phyloP scores from a whole-genome alignment of 2,113 vertebrate species.

The Neogobius melanostomus region DNA sequence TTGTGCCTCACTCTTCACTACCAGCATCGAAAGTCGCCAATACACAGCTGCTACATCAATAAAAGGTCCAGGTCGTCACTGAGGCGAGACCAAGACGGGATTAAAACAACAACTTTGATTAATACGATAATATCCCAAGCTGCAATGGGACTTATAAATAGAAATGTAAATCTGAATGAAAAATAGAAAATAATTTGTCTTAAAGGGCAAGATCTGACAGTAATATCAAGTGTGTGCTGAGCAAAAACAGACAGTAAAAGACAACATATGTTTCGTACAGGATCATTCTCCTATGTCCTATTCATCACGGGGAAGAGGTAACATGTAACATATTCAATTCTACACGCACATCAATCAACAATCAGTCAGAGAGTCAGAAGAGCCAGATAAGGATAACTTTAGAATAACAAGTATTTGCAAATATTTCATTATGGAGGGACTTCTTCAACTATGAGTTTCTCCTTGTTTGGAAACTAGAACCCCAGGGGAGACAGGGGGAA shows the following conservation, averaged over 20 bases:
- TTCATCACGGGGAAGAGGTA: neutral
- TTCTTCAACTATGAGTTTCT: too few relatives aligned
- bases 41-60: slow-evolving; percentile 53
- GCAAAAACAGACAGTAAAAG: neutral
- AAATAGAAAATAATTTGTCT: neutral
- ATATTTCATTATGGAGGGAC: too few relatives aligned
- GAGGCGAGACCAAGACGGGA: slow-evolving; percentile 8
- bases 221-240: neutral
- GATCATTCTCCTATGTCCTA: neutral
- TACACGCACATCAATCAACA: too few relatives aligned
- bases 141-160: slow-evolving; percentile 9
- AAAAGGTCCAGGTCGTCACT: slow-evolving; percentile 18
- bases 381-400: too few relatives aligned
- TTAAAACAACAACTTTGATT: slow-evolving; percentile 31
- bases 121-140: slow-evolving; percentile 24
- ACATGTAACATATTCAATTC: neutral
- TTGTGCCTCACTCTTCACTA: slow-evolving; percentile 21
- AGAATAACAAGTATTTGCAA: too few relatives aligned
- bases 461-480: too few relatives aligned
- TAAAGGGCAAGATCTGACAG: neutral
- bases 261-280: too few relatives aligned
- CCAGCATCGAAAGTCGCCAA: slow-evolving; percentile 29
- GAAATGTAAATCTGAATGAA: neutral
- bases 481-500: too few relatives aligned
- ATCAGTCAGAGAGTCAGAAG: too few relatives aligned